Evolutionary conservation across 2,888 invertebrate species (phyloP), one percentile per base, ranked within the genome.

Genomic region (Eupsilia transversa): DNA sequence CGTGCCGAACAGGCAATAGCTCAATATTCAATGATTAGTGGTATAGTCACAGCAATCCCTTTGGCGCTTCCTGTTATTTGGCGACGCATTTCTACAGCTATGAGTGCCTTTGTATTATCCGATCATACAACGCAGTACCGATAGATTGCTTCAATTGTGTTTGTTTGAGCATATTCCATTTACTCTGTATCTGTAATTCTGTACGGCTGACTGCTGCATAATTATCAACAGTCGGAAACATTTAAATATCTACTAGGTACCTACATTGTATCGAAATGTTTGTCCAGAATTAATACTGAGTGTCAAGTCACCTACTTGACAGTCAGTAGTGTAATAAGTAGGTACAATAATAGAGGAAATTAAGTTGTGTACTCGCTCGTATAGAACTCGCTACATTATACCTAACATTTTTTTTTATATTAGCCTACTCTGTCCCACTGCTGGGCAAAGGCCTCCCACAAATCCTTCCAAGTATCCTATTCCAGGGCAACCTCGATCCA

Each of bases 41-140:
- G 2, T 64, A 38, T 12, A 35, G 27, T 35, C 43, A 17, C 5
- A 30, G n/a, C 20, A 20, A 46, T 61, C 12, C 33, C 38, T 61
- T 54, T 43, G 60, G 10, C 23, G 43, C 12, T 59, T 30, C 10
- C n/a, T n/a, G n/a, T 43, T 54, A 60, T 59, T 35, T 54, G 27
- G 10, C 43, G 14, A 30, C 1, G 59, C 14, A 43, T 14, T 30
- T 10, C 14, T 14, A n/a, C 49, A 43, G 17, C 1, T 33, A 46
- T n/a, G 30, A n/a, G 46, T 61, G 52, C 23, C 46, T 68, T 61
- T 61, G 43, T 54, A 20, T 43, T 30, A 43, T 75, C 35, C 17
- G 30, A 38, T 54, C 12, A n/a, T 3, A 14, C 27, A 27, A 20
- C 17, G 43, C n/a, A 23, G 7, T 20, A 14, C 30, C 12, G n/a